Evolutionary conservation across 2,888 invertebrate genomes (phyloP), one percentile per base, ranked within the genome.

Genomic region (Empis livida): DNA sequence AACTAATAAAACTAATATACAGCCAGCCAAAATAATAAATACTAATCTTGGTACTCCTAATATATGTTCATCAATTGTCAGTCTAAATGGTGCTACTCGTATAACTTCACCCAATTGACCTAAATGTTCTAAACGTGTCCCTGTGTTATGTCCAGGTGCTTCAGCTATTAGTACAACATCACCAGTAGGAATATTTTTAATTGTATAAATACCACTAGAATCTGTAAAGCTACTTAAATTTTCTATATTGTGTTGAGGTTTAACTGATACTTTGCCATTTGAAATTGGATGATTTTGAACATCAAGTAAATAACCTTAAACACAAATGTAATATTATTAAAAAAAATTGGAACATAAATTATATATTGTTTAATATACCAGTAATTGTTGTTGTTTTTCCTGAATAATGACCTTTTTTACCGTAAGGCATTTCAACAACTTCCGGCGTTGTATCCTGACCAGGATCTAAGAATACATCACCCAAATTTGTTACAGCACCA

Each of bases 41-140:
- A 82, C 73, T 17, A 86, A 71, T 27, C 89, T 71, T 1, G 89
- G 85, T 71, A 90, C 69, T 0, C 89, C 89, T 55, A 84, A 70
- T 14, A 88, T 76, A 50, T 71, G 73, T 53, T 81, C 80, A 56
- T 87, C 80, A 11, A 71, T 71, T 42, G 75, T 73, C 46, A 90
- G 61, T 53, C 80, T 81, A 54, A 89, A 78, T 27, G 23, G 23
- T 27, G 23, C 23, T 27, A 27, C 5, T 2, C 23, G 23, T 27
- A 27, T 27, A 27, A 27, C 23, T 6, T 38, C 16, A 39, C 39
- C 56, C 56, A 13, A 68, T 56, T 27, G 23, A 8, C 23, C 23
- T 27, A 27, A 27, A 20, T 63, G 60, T 2, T 74, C 57, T 35
- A 68, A 60, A 42, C 71, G 57, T 11, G 59, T 58, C 1, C 52